A percentile compares a stretch with the other conserved stretches of the same genome.
These are phyloP conservation scores for Rutilus rutilus DNA, from an alignment of 2,113 vertebrate species.

Conservation along the genomic window DNA sequence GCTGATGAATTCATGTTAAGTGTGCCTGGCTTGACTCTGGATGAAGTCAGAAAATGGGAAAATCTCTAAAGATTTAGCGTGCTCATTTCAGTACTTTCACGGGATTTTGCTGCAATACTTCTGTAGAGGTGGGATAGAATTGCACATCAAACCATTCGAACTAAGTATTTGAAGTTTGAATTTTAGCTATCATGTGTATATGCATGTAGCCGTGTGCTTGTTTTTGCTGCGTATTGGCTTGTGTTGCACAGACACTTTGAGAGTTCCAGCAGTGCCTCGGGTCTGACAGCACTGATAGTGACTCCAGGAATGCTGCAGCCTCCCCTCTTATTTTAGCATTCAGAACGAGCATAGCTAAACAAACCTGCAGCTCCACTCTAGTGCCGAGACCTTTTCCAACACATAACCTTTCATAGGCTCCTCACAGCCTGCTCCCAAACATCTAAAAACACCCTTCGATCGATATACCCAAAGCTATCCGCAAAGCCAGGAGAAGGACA, in stretches of 20 bases:
- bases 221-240: background rate
- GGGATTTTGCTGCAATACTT: background rate
- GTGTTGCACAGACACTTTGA: background rate
- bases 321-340: constrained; percentile 38
- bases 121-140: background rate
- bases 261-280: constrained; percentile 9
- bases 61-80: background rate
- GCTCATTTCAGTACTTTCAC: background rate
- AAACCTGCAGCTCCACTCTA: constrained; percentile 39
- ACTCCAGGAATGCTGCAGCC: constrained; percentile 27
- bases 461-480: constrained; percentile 16
- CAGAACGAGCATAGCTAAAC: constrained; percentile 32
- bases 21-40: background rate
- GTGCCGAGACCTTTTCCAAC: constrained; percentile 41
- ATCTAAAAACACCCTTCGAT: constrained; percentile 36
- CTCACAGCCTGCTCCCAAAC: constrained; percentile 33
- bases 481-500: background rate
- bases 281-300: constrained; percentile 32
- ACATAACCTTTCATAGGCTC: constrained; percentile 44
- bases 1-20: background rate
- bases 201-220: background rate
- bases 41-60: background rate
- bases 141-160: constrained; percentile 10
- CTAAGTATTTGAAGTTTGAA: background rate
- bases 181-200: background rate